Conservation (phyloP, 1,140 invertebrate genomes). For the Zaprionus africanus region DNA sequence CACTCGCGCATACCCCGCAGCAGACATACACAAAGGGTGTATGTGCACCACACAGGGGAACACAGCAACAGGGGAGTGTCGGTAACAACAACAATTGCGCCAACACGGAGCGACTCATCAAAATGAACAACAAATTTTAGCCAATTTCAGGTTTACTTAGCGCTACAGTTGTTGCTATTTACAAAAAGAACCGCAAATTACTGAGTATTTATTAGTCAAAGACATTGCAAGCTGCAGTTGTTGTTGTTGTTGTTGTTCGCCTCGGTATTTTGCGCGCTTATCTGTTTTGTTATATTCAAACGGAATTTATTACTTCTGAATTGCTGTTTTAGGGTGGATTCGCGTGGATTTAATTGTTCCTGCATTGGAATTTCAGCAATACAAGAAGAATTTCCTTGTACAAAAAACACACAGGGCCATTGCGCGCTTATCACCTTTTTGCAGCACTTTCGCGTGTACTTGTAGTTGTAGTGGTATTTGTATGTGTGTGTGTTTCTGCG, state of each 20-base stretch:
- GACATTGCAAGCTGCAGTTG: constrained; percentile 14
- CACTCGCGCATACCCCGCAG: constrained; percentile 27
- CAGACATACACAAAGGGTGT: constrained; percentile 5
- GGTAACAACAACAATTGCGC: not conserved
- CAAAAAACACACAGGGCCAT: constrained; percentile 32
- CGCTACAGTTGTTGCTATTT: not conserved
- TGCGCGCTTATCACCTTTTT: constrained; percentile 60
- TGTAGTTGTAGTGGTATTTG: constrained; percentile 14
- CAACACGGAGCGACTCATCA: not conserved
- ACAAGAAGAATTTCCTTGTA: constrained; percentile 40
- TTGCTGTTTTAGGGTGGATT: constrained; percentile 51
- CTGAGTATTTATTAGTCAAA: constrained; percentile 18
- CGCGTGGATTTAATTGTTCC: constrained; percentile 32
- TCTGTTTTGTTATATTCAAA: constrained; percentile 56
- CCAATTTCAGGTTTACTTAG: not conserved
- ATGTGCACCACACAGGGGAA: not conserved
- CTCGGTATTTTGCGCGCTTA: constrained; percentile 72
- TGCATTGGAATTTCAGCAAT: constrained; percentile 71
- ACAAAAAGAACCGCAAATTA: not conserved
- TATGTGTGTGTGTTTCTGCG: constrained; percentile 25
- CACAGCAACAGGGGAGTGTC: not conserved
- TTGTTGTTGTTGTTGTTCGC: constrained; percentile 34
- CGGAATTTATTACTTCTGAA: constrained; percentile 58
- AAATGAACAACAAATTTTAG: not conserved
- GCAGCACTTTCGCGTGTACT: constrained; percentile 41